Conservation (phyloP, 2,113 vertebrate species). For the Dermatemys mawii region DNA sequence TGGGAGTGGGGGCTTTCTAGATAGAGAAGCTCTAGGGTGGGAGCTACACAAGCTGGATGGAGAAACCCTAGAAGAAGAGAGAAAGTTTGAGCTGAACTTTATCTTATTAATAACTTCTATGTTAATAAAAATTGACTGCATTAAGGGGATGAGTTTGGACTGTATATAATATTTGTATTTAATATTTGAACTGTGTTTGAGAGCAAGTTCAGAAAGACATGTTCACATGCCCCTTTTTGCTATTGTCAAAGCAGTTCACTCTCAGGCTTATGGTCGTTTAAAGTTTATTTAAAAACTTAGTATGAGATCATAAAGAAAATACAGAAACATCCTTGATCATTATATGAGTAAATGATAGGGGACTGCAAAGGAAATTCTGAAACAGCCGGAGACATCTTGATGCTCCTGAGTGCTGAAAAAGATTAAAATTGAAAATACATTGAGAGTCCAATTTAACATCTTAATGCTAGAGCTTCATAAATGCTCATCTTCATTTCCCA, state of each 20-base stretch:
- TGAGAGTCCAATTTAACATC: not conserved
- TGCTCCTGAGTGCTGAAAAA: not conserved
- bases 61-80: not conserved
- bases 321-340: not conserved
- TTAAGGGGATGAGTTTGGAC: not conserved
- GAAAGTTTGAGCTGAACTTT: not conserved
- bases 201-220: not conserved
- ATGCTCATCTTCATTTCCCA: not conserved
- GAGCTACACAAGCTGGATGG: not conserved
- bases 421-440: not conserved
- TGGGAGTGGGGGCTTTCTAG: not conserved
- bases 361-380: not conserved
- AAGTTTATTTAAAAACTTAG: not conserved
- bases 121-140: not conserved
- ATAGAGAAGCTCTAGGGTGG: not conserved
- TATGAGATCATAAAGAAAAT: not conserved
- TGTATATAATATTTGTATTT: not conserved
- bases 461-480: not conserved
- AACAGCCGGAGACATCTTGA: not conserved
- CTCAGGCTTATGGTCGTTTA: not conserved
- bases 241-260: not conserved
- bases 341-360: not conserved
- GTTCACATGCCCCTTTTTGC: not conserved
- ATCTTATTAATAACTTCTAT: accelerated
- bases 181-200: not conserved